Conservation (phyloP, 2,113 vertebrate genomes). For the Falco punctatus region DNA sequence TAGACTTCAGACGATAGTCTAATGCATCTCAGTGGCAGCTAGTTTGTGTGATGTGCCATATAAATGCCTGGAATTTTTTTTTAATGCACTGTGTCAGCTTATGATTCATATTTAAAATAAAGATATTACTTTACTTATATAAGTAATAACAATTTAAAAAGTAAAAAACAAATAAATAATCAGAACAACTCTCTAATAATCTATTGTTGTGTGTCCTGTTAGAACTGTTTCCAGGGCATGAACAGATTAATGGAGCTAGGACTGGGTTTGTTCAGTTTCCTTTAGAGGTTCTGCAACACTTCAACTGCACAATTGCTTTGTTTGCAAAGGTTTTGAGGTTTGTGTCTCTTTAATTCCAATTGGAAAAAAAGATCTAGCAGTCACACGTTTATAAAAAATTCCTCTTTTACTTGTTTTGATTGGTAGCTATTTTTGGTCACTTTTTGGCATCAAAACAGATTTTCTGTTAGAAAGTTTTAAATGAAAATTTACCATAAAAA, state of each 20-base stretch:
- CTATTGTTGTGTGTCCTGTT: background rate
- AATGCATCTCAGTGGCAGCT: background rate
- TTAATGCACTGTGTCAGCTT: background rate
- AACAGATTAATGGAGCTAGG: background rate
- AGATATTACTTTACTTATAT: background rate
- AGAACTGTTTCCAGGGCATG: background rate
- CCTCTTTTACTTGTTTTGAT: background rate
- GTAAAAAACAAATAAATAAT: background rate
- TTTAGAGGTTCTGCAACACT: background rate
- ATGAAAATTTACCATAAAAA: background rate
- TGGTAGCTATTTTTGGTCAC: background rate
- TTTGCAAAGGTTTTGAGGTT: background rate
- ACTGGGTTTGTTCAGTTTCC: background rate
- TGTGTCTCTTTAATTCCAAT: background rate
- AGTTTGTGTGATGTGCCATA: background rate
- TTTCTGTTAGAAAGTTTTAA: background rate
- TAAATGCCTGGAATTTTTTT: background rate
- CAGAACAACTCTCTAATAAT: background rate
- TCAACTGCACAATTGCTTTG: background rate
- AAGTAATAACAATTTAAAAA: slow-evolving; percentile 16
- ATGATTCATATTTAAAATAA: slow-evolving; percentile 28
- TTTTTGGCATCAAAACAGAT: background rate
- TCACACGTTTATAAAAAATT: background rate
- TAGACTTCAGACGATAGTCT: background rate
- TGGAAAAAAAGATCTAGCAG: background rate